Base-by-base conservation (phyloP, 2,888 invertebrate species). In the Thera britannica region DNA sequence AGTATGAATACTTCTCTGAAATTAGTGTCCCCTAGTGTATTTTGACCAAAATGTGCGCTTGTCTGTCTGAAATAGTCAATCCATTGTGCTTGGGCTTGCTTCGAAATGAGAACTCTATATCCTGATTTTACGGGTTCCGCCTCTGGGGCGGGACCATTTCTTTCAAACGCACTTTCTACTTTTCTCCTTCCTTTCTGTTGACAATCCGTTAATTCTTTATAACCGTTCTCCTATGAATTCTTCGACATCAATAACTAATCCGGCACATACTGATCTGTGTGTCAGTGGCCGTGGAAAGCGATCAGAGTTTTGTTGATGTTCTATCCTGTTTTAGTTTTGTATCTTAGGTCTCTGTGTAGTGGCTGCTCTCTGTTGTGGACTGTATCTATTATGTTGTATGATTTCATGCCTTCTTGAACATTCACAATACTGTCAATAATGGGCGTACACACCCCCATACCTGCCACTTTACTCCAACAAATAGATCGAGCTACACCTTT, bases 301-400 rank as follows among this genome's bases (percentile, higher is more conserved):
- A 85, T 86, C 88, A 84, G 84, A 86, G 84, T 86, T 74, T 80
- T 84, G 86, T 87, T 84, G 83, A 82, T 86, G 83, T 86, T 88
- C 85, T 90, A 80, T 89, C 87, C 87, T 89, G 78, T 90, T 90
- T 91, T 92, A 91, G 90, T 92, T 88, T 85, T 87, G 86, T 90
- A 90, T 87, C 82, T 85, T 90, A 89, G 88, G 89, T 92, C 86
- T 93, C 90, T 94, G 93, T 93, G 92, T 94, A 94, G 94, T 94
- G 93, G 93, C 94, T 94, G 94, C 89, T 94, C 89, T 92, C 90
- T 94, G 94, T 94, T 94, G 93, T 93, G 90, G 90, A 90, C 86
- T 93, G 93, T 93, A 87, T 90, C 88, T 90, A 90, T 93, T 92
- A 90, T 92, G 92, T 93, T 93, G 90, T 93, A 90, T 91, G 86